A percentile compares a stretch with the other conserved stretches of the same genome.
phyloP scores from a whole-genome alignment of 2,113 vertebrate species.

The Dissostichus mawsoni region DNA sequence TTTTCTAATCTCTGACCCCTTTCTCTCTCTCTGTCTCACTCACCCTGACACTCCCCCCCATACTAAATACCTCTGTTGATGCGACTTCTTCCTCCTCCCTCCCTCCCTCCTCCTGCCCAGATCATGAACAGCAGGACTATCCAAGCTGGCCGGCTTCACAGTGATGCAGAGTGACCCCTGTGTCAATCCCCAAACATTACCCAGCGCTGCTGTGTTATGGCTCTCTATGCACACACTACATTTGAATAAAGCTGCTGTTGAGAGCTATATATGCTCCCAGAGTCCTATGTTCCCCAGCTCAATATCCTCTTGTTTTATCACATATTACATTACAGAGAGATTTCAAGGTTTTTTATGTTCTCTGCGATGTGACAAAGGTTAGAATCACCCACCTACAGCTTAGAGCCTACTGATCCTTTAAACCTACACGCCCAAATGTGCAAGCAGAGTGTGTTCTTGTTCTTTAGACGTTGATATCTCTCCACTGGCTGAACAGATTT shows the following conservation, averaged over 20 bases:
- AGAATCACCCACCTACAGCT: too few relatives aligned
- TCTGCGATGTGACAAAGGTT: too few relatives aligned
- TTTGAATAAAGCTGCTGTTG: neutral
- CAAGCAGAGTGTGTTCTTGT: too few relatives aligned
- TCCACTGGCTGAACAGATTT: too few relatives aligned
- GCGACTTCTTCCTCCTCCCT: constrained; percentile 21
- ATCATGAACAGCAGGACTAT: constrained; percentile 35
- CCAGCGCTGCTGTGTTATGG: neutral
- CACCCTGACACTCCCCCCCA: constrained; percentile 19
- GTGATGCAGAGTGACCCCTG: constrained; percentile 14
- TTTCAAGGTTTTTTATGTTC: too few relatives aligned
- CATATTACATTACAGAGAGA: too few relatives aligned
- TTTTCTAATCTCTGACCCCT: constrained; percentile 73
- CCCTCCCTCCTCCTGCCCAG: constrained; percentile 10
- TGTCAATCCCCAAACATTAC: constrained; percentile 38
- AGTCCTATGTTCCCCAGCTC: too few relatives aligned
- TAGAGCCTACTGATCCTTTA: too few relatives aligned
- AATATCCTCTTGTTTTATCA: too few relatives aligned
- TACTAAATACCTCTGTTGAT: constrained; percentile 43
- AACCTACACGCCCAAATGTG: too few relatives aligned
- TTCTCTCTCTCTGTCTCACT: constrained; percentile 48
- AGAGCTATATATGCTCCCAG: too few relatives aligned
- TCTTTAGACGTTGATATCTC: too few relatives aligned
- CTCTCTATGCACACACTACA: neutral
- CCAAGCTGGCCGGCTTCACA: constrained; percentile 9